Evolutionary conservation across 30 jellyfish, hydroid and myxozoan genomes (phyloP).

Genomic region (Nemopilema nomurai): DNA sequence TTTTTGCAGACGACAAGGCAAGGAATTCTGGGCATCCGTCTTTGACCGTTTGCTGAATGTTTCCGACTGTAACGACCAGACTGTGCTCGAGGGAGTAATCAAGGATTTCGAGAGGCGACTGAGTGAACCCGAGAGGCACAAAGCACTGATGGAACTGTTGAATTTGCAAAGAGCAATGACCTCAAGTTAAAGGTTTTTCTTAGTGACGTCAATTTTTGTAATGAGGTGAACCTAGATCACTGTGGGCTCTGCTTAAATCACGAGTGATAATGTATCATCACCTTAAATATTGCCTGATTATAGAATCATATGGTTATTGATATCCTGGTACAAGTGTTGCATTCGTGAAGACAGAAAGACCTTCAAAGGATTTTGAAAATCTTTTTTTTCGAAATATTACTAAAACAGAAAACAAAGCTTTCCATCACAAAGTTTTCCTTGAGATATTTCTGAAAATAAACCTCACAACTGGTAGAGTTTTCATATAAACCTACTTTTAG

Average conservation of each 20-base stretch:
- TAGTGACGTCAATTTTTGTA: neutral
- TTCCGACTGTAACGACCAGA: conserved; percentile 33
- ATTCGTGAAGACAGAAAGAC: too few relatives aligned
- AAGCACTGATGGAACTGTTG: neutral
- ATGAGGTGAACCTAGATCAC: neutral
- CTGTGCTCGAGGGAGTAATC: conserved; percentile 40
- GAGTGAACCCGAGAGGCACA: conserved; percentile 1
- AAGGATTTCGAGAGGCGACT: conserved; percentile 19
- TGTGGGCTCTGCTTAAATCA: neutral
- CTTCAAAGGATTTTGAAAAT: too few relatives aligned
- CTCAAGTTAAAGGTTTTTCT: neutral
- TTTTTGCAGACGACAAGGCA: conserved; percentile 30
- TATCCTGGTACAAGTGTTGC: neutral
- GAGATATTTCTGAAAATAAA: too few relatives aligned
- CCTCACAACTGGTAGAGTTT: too few relatives aligned
- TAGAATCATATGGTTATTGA: neutral
- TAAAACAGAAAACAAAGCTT: too few relatives aligned
- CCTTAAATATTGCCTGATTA: neutral
- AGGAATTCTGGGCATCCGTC: conserved; percentile 44
- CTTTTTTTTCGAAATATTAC: too few relatives aligned
- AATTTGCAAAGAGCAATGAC: neutral
- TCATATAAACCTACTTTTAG: too few relatives aligned
- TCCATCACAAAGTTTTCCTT: too few relatives aligned
- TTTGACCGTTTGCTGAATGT: conserved; percentile 56
- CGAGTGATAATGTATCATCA: neutral